phyloP scores from a whole-genome alignment of 2,888 invertebrate genomes.

The Caenorhabditis wallacei region DNA sequence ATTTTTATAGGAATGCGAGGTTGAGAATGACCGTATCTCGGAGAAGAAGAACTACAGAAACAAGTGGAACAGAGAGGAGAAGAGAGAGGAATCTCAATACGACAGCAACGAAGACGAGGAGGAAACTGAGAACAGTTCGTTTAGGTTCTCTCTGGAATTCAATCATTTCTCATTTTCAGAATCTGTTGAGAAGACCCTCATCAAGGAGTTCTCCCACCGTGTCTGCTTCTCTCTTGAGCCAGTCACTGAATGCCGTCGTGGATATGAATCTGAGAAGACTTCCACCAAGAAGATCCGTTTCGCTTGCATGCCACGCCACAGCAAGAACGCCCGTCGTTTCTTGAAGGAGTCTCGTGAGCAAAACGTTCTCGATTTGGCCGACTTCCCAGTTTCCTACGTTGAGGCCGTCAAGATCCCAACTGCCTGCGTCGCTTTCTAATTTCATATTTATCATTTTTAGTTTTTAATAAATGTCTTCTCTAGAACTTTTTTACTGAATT shows the following conservation, averaged over 20 bases:
- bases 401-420: conserved; percentile 64
- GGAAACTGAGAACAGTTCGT: conserved; percentile 45
- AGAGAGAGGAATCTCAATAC: conserved; percentile 32
- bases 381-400: conserved; percentile 60
- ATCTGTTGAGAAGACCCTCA: conserved; percentile 72
- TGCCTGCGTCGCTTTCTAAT: conserved; percentile 64
- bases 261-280: conserved; percentile 24
- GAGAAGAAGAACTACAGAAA: conserved; percentile 70
- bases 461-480: neutral
- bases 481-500: neutral
- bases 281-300: conserved; percentile 67
- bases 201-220: conserved; percentile 76
- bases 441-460: conserved; percentile 1
- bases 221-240: conserved; percentile 80
- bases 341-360: conserved; percentile 55
- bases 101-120: conserved; percentile 29
- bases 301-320: conserved; percentile 74
- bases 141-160: neutral
- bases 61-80: conserved; percentile 41
- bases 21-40: conserved; percentile 55
- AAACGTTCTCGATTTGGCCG: conserved; percentile 44
- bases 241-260: conserved; percentile 73
- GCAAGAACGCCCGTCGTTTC: conserved; percentile 67
- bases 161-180: conserved; percentile 65
- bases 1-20: conserved; percentile 54